Base-by-base conservation (phyloP, 2,113 vertebrate species). In the Lophochroa leadbeateri region DNA sequence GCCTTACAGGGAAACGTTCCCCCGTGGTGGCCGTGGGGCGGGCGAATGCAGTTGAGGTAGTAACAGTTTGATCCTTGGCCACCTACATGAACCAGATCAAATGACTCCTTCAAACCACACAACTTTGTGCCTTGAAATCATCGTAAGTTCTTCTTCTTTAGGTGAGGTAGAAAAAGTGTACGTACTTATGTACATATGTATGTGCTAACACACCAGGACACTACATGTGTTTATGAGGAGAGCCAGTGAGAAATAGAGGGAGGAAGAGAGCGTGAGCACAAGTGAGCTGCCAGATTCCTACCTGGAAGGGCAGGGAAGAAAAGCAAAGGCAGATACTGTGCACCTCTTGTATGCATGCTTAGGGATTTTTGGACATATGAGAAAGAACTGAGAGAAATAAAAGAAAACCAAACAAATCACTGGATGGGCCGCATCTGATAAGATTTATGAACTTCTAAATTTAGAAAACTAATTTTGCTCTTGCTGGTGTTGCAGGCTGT, bases 401-500 rank as follows among this genome's bases (percentile, higher is more conserved):
- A 43, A 64, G 19, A 33, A 67, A 80, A 10, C 31, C 6, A 37
- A 61, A 23, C n/a, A 74, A 68, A 47, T 13, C 14, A 52, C 41
- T 75, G 63, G 21, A 94, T 90, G 79, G 46, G 35, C 49, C 91
- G 24, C 21, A 25, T 96, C 86, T 86, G 96, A 21, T 92, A 95
- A 97, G 94, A 97, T 97, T 98, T 97, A 97, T 97, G 96, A 96
- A 94, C 72, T 92, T 58, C 95, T 97, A 97, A 97, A 97, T 98
- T 97, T 97, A 97, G 97, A 93, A 96, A 94, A 96, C 81, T 95
- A 41, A 95, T 95, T 98, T 97, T 94, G 92, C 92, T 96, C 70
- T 96, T 97, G 81, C 88, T 95, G 65, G 29, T 92, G 57, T 85
- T 82, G 23, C 75, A 93, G 82, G 74, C 39, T 64, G 71, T 84